Base-by-base conservation (phyloP, 2,113 vertebrate species). In the Monopterus albus region DNA sequence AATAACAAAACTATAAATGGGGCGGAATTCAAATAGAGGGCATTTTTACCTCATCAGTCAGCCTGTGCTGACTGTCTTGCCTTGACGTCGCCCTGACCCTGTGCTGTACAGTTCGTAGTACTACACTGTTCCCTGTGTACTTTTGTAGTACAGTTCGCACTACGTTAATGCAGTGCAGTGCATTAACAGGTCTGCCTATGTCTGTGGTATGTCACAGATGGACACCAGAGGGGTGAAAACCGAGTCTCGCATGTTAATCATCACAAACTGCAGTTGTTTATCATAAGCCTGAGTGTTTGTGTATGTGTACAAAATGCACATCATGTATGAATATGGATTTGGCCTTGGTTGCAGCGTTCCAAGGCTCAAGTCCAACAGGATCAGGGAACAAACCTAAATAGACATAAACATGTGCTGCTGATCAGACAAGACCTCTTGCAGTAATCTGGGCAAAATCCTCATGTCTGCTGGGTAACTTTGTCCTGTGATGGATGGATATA, bases 201-300 rank as follows among this genome's bases (percentile, higher is more conserved):
- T 63, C 38, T 52, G 26, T 52, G 40, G 36, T 6, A 23, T n/a
- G 60, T 61, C 35, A 20, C 72, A 81, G 49, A 71, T 72, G 72
- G 52, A 70, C 64, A 63, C 12, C 71, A 64, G 64, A 59, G 58
- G 64, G 29, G 28, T 4, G 11, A 12, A 20, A 12, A 23, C 7
- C 8, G 13, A 15, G 13, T 49, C 36, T 45, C 63, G 47, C 39
- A 58, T 72, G 79, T 40, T 67, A 12, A 62, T 26, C 61, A 51
- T 76, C 79, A 62, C 3, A 50, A 29, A 17, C 39, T 23, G 35
- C 64, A 15, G n/a, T n/a, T 73, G 74, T 77, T 66, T 17, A 66
- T 65, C 47, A 43, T 47, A 45, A 56, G 13, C 28, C 11, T 28
- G 3, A 21, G 40, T 50, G 56, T 29, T 56, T 58, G 47, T 59